Conservation (phyloP, 2,113 vertebrate species). For the Echinops telfairi region DNA sequence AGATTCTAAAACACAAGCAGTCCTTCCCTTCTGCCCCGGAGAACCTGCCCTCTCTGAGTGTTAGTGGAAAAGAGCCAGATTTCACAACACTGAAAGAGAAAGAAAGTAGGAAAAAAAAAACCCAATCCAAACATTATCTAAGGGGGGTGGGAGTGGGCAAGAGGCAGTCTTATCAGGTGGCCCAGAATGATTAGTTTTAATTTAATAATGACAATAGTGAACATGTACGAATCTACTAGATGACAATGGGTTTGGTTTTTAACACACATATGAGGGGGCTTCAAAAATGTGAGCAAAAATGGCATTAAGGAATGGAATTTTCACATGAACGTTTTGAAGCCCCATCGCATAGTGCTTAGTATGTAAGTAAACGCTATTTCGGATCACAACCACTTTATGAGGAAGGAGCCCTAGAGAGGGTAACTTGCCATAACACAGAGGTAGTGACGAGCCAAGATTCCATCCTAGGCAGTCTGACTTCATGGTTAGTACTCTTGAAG, state of each 20-base stretch:
- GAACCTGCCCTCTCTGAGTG: neutral
- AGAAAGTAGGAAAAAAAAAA: slow-evolving; percentile 27
- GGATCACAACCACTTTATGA: neutral
- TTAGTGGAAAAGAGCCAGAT: slow-evolving; percentile 3
- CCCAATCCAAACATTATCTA: neutral
- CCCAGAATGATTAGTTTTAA: neutral
- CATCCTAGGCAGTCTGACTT: neutral
- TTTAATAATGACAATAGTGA: neutral
- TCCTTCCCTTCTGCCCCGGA: neutral
- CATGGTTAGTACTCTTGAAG: neutral
- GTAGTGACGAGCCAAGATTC: neutral
- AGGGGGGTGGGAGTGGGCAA: neutral
- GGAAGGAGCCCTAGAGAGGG: neutral
- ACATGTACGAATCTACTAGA: no score
- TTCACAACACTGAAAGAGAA: slow-evolving; percentile 53
- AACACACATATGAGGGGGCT: no score
- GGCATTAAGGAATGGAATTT: no score
- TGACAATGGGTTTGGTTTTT: no score
- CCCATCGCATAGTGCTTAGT: no score
- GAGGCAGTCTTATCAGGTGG: neutral
- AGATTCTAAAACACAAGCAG: neutral
- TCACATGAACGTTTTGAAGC: no score
- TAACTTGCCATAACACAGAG: neutral
- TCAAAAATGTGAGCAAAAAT: no score
- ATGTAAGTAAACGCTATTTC: neutral